Base-by-base conservation (phyloP, 2,797 vertebrate species). In the Simalia tracyae region DNA sequence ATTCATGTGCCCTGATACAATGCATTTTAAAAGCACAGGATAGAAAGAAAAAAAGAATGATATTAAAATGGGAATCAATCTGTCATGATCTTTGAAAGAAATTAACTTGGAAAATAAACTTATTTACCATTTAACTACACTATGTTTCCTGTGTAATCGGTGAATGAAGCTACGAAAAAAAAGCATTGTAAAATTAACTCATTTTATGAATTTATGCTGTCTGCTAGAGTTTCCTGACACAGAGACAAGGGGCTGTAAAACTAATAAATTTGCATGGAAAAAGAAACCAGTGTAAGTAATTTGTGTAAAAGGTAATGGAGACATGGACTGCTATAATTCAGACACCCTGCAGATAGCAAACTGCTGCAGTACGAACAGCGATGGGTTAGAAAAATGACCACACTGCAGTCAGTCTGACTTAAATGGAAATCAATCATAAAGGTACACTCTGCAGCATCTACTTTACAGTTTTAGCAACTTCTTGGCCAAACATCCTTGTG, bases 391-490 rank as follows among this genome's bases (percentile, higher is more conserved):
- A 98, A 98, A 98, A 98, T 98, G 98, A 98, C 98, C 98, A 98
- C 96, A 95, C 97, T 98, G 98, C 98, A 98, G 98, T 98, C 98
- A 98, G 97, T 97, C 97, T 98, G 98, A 98, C 98, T 97, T 97
- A 97, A 98, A 98, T 97, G 98, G 98, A 98, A 98, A 98, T 98
- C 98, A 98, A 98, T 98, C 98, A 98, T 97, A 97, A 97, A 97
- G 97, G 97, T 98, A 98, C 97, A 97, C 96, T 98, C 98, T 97
- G 97, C 98, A 97, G 97, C 97, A 97, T 97, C 97, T 97, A 97
- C 88, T 95, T 97, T 96, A 97, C 96, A 96, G 96, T 97, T 97
- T 98, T 97, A 98, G 97, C 97, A 98, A 98, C 97, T 97, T 97
- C 97, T 97, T 97, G 96, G 97, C 97, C 98, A 97, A 96, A 97